Evolutionary conservation across 2,113 vertebrate genomes (phyloP).

Genomic region (Hippocampus guttulatus): DNA sequence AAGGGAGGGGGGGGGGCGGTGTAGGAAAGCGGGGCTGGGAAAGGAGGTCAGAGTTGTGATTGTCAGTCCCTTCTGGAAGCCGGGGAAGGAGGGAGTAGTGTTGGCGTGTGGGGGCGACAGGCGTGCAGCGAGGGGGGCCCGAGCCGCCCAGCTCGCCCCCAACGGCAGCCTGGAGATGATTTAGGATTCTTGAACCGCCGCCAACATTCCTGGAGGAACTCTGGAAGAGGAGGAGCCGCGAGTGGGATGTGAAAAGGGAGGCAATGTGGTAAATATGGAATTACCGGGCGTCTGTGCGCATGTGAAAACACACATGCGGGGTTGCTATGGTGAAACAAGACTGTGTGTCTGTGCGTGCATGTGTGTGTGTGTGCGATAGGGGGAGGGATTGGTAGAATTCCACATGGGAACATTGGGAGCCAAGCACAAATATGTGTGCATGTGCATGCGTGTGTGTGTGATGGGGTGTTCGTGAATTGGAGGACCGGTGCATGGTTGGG

Average conservation of each 20-base stretch:
- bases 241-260: conserved; percentile 15
- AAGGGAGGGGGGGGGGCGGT: background rate
- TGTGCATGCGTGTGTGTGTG: background rate
- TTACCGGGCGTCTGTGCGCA: conserved; percentile 20
- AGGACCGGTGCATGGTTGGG: background rate
- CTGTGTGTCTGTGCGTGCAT: conserved; percentile 1
- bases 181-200: conserved; percentile 69
- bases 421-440: background rate
- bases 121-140: conserved; percentile 39
- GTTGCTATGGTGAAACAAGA: conserved; percentile 37
- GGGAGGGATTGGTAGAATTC: conserved; percentile 28
- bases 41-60: conserved; percentile 30
- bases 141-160: conserved; percentile 7
- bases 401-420: conserved; percentile 44
- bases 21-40: conserved; percentile 8
- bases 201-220: conserved; percentile 75
- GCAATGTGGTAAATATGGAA: conserved; percentile 41
- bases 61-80: conserved; percentile 13
- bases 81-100: conserved; percentile 46
- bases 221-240: conserved; percentile 42
- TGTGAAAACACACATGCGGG: conserved; percentile 20
- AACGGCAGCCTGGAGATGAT: conserved; percentile 61
- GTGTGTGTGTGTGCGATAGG: background rate
- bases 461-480: background rate
- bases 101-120: conserved; percentile 59